These are phyloP conservation scores for Coilia nasus DNA, from an alignment of 2,797 vertebrate species.

Conservation along the genomic window DNA sequence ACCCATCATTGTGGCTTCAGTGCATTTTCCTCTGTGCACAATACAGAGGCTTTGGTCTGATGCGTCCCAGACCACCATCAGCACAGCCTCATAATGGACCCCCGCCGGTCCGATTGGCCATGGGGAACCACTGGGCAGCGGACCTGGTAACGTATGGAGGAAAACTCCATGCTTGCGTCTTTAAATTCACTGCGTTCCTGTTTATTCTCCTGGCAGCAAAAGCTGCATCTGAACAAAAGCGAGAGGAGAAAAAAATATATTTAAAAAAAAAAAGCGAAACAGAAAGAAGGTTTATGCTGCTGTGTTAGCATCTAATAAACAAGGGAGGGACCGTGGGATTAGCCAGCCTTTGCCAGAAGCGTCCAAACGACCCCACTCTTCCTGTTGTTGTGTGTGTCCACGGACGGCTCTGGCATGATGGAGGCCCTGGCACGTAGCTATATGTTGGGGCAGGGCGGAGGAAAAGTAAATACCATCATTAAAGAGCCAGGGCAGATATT, in stretches of 20 bases:
- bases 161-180: neutral
- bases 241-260: slow-evolving; percentile 31
- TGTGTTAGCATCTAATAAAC: slow-evolving; percentile 54
- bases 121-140: neutral
- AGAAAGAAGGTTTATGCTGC: slow-evolving; percentile 50
- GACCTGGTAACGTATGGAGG: slow-evolving; percentile 22
- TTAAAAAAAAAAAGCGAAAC: slow-evolving; percentile 29
- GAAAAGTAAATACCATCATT: slow-evolving; percentile 17
- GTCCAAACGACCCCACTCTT: slow-evolving; percentile 27
- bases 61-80: neutral
- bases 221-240: slow-evolving; percentile 44
- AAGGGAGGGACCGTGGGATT: slow-evolving; percentile 40
- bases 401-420: slow-evolving; percentile 33
- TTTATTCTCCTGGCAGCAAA: slow-evolving; percentile 41
- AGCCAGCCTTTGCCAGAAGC: slow-evolving; percentile 37
- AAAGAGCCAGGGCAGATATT: slow-evolving; percentile 33
- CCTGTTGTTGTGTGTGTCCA: slow-evolving; percentile 17
- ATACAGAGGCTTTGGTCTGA: neutral
- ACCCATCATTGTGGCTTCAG: neutral
- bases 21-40: neutral
- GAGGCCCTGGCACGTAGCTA: slow-evolving; percentile 40
- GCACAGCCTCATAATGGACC: neutral
- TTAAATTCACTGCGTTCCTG: slow-evolving; percentile 36
- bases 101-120: neutral
- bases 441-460: slow-evolving; percentile 37